phyloP scores from a whole-genome alignment of 2,797 vertebrate species.

The Pangasius krempfi region DNA sequence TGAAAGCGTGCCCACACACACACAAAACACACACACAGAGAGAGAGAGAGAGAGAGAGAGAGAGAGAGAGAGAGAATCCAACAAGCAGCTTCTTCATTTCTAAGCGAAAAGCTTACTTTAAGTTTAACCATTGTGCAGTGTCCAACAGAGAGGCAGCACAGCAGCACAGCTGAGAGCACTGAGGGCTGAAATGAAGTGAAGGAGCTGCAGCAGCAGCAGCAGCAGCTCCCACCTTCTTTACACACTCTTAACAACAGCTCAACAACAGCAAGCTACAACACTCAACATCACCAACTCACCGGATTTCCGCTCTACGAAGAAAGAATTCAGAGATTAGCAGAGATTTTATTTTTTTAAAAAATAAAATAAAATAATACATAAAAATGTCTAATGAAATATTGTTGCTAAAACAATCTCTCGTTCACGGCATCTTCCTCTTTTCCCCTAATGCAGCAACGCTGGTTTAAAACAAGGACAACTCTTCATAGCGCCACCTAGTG shows the following conservation, averaged over 20 bases:
- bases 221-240: not conserved
- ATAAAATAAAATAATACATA: not conserved
- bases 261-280: not conserved
- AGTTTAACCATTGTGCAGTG: not conserved
- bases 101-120: not conserved
- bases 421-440: slow-evolving; percentile 1
- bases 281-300: not conserved
- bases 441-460: not conserved
- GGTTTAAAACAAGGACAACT: not conserved
- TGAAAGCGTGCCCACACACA: not conserved
- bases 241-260: not conserved
- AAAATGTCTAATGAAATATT: not conserved
- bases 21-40: not conserved
- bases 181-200: not conserved
- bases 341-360: not conserved
- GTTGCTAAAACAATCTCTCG: not conserved
- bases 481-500: no score
- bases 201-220: not conserved
- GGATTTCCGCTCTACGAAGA: not conserved
- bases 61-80: not conserved
- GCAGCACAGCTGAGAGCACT: not conserved
- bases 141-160: not conserved
- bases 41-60: no score
- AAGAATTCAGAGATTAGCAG: not conserved
- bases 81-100: not conserved